Evolutionary conservation across 2,113 vertebrate genomes (phyloP).

Genomic region (Cyprinodon variegatus): DNA sequence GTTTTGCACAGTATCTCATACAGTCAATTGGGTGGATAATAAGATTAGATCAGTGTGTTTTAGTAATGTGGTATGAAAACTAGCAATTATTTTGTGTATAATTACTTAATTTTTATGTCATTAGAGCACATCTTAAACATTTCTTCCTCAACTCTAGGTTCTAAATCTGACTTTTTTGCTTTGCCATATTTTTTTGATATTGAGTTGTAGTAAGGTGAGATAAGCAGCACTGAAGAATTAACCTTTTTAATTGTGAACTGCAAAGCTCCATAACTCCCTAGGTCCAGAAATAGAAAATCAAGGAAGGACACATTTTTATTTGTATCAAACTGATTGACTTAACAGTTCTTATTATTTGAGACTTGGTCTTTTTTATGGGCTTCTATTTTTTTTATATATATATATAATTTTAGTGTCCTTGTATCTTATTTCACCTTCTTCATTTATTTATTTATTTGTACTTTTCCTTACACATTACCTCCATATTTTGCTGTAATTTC

Average conservation of each 20-base stretch:
- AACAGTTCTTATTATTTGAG: not conserved
- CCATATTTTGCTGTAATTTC: not conserved
- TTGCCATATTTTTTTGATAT: not conserved
- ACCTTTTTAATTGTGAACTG: not conserved
- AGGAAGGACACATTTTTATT: not conserved
- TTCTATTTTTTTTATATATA: not conserved
- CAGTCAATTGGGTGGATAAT: too few species aligned
- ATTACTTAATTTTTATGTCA: not conserved
- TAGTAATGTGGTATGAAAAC: not conserved
- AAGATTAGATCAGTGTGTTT: too few species aligned
- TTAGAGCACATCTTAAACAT: not conserved
- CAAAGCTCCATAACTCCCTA: not conserved
- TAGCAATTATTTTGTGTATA: not conserved
- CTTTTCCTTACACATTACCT: not conserved
- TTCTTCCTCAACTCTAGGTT: not conserved
- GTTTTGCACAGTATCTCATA: too few species aligned
- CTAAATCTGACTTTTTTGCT: not conserved
- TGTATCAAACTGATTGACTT: not conserved
- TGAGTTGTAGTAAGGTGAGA: not conserved
- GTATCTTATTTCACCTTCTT: not conserved
- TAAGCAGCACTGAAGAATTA: not conserved
- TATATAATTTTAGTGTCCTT: not conserved
- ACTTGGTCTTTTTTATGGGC: too few species aligned
- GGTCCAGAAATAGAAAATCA: not conserved
- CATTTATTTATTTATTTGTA: not conserved